These are phyloP conservation scores for Clarias pachynema DNA, from an alignment of 2,797 vertebrate species.

Conservation along the genomic window DNA sequence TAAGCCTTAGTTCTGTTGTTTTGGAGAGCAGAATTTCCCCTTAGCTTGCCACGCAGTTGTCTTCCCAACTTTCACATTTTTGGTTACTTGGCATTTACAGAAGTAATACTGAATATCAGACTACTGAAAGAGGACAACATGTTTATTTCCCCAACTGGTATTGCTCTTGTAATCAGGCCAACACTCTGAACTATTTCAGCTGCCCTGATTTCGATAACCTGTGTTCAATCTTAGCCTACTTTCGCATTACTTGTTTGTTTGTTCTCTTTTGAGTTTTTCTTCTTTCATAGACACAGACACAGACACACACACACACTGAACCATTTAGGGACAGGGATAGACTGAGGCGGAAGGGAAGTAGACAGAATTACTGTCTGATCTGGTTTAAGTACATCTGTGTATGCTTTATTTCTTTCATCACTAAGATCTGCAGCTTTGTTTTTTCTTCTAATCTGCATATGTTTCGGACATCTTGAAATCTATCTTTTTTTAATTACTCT, in stretches of 20 bases:
- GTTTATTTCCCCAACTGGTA: neutral
- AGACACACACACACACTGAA: slow-evolving; percentile 20
- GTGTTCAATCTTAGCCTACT: slow-evolving; percentile 18
- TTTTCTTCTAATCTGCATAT: neutral
- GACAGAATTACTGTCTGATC: slow-evolving; percentile 16
- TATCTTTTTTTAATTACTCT: neutral
- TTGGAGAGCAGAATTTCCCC: neutral
- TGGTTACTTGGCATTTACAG: neutral
- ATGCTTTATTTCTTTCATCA: neutral
- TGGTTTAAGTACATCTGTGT: slow-evolving; percentile 1
- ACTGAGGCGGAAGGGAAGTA: neutral
- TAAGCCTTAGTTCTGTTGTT: neutral
- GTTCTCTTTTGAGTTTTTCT: neutral
- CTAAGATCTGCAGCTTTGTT: neutral
- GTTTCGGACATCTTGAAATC: neutral
- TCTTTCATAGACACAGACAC: neutral
- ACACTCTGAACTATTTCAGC: neutral
- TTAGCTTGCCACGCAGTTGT: neutral
- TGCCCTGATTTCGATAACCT: neutral
- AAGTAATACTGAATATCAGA: neutral
- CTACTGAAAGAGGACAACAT: neutral
- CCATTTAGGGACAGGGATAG: slow-evolving; percentile 8
- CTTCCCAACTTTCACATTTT: neutral
- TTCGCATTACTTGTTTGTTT: slow-evolving; percentile 5
- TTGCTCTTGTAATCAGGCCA: neutral